phyloP scores from a whole-genome alignment of 2,888 invertebrate genomes.

The Andricus quercusramuli region DNA sequence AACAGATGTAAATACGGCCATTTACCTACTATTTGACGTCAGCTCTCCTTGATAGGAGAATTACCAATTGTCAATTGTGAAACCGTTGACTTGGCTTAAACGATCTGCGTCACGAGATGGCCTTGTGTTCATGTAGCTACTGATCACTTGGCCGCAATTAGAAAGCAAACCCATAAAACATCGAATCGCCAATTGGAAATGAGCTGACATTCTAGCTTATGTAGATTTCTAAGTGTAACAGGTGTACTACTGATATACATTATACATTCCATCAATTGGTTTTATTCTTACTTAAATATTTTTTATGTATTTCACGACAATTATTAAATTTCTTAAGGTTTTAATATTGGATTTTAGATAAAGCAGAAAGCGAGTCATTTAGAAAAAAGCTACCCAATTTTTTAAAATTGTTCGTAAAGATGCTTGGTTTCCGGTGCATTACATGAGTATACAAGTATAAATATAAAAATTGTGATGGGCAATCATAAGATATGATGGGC shows the following conservation, averaged over 20 bases:
- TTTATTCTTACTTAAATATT: neutral
- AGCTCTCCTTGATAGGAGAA: constrained; percentile 41
- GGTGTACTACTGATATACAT: neutral
- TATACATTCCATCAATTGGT: neutral
- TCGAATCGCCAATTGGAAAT: constrained; percentile 31
- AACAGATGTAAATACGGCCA: constrained; percentile 52
- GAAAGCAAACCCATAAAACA: constrained; percentile 37
- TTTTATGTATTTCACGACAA: neutral
- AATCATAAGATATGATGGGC: constrained; percentile 43
- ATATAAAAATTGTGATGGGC: neutral
- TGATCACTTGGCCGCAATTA: constrained; percentile 36
- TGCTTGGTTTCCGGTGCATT: too few species aligned
- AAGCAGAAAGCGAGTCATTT: too few species aligned
- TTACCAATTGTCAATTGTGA: constrained; percentile 59
- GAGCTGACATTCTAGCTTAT: constrained; percentile 8
- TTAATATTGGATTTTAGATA: too few species aligned
- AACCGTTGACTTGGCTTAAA: constrained; percentile 53
- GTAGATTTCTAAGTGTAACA: constrained; percentile 30
- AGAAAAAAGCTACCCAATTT: too few species aligned
- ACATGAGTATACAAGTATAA: too few species aligned
- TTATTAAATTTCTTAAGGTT: too few species aligned
- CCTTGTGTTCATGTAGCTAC: constrained; percentile 50
- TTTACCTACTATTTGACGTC: constrained; percentile 53
- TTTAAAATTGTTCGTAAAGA: too few species aligned
- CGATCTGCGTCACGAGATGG: constrained; percentile 51